phyloP scores from a whole-genome alignment of 1,140 invertebrate species.

The Macrobrachium rosenbergii region DNA sequence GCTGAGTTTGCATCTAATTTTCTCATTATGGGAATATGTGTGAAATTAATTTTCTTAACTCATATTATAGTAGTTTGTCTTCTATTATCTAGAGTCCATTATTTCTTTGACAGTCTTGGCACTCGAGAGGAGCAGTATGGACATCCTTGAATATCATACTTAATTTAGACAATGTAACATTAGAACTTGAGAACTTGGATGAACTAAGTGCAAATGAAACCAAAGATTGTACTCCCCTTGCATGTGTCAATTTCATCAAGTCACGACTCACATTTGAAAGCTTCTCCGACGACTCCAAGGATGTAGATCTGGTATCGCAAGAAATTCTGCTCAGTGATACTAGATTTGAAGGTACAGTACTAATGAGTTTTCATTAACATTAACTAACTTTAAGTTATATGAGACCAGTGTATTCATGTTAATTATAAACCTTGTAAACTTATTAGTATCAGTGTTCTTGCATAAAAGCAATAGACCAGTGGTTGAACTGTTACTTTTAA shows the following conservation, averaged over 20 bases:
- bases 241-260: constrained; percentile 92
- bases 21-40: too few species aligned
- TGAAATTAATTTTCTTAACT: background rate
- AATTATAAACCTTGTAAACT: too few species aligned
- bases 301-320: constrained; percentile 92
- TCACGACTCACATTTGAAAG: constrained; percentile 87
- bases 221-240: constrained; percentile 77
- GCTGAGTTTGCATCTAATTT: too few species aligned
- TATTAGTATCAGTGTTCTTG: too few species aligned
- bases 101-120: constrained; percentile 21
- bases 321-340: constrained; percentile 91
- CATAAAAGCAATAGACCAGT: too few species aligned
- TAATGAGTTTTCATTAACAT: background rate
- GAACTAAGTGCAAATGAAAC: constrained; percentile 68
- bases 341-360: constrained; percentile 73
- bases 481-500: too few species aligned
- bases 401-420: background rate
- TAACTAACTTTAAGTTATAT: background rate
- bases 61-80: background rate
- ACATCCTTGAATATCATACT: constrained; percentile 84
- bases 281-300: constrained; percentile 88
- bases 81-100: background rate
- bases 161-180: constrained; percentile 88
- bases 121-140: constrained; percentile 74
- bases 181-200: constrained; percentile 71